Conservation (phyloP, 1,140 invertebrate species). For the Belonocnema kinseyi region DNA sequence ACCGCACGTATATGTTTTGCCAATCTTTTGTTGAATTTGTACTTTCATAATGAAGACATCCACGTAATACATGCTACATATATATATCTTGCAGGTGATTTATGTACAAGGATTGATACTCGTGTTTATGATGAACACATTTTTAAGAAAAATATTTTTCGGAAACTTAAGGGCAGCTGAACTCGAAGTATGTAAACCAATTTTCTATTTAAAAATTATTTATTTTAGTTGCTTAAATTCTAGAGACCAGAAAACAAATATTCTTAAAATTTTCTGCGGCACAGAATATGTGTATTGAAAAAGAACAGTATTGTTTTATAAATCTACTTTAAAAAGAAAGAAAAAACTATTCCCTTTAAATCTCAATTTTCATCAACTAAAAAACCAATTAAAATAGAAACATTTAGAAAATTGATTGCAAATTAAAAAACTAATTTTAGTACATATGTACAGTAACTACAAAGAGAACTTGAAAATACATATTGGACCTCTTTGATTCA, state of each 20-base stretch:
- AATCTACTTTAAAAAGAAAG: conserved; percentile 10
- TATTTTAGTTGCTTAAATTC: background rate
- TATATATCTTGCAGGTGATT: conserved; percentile 88
- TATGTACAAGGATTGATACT: conserved; percentile 98
- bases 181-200: conserved; percentile 86
- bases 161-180: conserved; percentile 97
- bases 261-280: too few species aligned
- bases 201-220: too few species aligned
- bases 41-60: too few species aligned
- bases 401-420: background rate
- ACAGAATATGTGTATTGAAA: too few species aligned
- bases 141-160: conserved; percentile 98
- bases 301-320: background rate
- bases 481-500: too few species aligned
- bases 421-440: too few species aligned
- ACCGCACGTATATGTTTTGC: too few species aligned
- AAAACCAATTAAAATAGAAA: background rate
- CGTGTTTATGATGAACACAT: conserved; percentile 95
- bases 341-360: background rate
- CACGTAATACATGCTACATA: too few species aligned
- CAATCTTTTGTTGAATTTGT: too few species aligned
- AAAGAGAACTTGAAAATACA: too few species aligned
- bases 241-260: too few species aligned
- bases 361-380: background rate
- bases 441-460: too few species aligned